A percentile compares a stretch with the other conserved stretches of the same genome.
Conservation (phyloP, 1,140 invertebrate species). For the Lepidurus arcticus region DNA sequence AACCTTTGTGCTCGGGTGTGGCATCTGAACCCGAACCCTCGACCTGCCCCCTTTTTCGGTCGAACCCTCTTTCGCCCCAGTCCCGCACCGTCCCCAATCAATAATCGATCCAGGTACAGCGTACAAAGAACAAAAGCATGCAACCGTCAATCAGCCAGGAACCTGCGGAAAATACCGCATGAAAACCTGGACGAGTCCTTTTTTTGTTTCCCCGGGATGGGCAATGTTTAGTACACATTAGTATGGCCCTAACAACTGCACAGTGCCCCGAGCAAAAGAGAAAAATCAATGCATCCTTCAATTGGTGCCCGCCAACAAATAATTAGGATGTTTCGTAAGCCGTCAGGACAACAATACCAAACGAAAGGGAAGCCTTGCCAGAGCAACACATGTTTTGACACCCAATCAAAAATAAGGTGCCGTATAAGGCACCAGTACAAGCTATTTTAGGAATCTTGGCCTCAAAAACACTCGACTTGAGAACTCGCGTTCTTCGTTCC, state of each 20-base stretch:
- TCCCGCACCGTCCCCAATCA: neutral
- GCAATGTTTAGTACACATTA: neutral
- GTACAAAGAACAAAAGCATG: neutral
- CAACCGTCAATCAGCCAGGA: neutral
- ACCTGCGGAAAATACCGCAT: neutral
- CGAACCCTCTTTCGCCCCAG: neutral
- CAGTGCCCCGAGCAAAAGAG: neutral
- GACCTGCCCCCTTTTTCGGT: neutral
- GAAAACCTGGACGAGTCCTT: neutral
- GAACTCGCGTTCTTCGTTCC: too few species aligned
- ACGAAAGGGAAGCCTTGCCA: neutral
- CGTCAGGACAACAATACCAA: neutral
- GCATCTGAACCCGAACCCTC: neutral
- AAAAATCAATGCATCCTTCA: neutral
- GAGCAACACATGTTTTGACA: neutral
- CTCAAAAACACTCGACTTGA: neutral
- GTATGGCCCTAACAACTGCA: neutral
- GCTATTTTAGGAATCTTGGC: neutral
- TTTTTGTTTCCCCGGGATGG: neutral
- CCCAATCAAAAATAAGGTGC: constrained; percentile 5
- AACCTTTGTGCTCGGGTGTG: neutral
- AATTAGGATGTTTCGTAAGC: neutral
- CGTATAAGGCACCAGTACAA: neutral
- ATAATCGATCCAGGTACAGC: constrained; percentile 4
- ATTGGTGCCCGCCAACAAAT: neutral